Percentiles rank a stretch among this genome's conserved stretches.
Conservation (phyloP, 1,140 invertebrate species). For the Pararge aegeria region DNA sequence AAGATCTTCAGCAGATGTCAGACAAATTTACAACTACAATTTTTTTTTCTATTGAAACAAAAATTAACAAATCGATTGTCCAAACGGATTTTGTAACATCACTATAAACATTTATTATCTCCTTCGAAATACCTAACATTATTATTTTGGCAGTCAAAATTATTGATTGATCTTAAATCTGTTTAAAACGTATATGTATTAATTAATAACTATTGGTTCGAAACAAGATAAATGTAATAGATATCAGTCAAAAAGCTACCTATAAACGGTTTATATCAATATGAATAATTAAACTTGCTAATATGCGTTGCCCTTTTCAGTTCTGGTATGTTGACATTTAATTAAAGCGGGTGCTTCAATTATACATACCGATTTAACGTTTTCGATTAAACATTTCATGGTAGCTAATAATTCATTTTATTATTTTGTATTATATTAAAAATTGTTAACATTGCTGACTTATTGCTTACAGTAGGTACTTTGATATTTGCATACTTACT, state of each 20-base stretch:
- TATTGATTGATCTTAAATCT: no score
- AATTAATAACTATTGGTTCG: not conserved
- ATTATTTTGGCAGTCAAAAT: no score
- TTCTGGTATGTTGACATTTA: conserved; percentile 21
- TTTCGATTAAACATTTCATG: conserved; percentile 12
- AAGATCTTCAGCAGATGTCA: no score
- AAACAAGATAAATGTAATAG: conserved; percentile 9
- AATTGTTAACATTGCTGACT: not conserved
- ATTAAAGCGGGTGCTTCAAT: conserved; percentile 8
- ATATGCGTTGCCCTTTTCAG: conserved; percentile 14
- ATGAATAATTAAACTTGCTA: conserved; percentile 12
- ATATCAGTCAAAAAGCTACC: conserved; percentile 5
- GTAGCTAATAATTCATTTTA: not conserved
- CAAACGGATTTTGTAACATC: no score
- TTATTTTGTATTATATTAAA: not conserved
- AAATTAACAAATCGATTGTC: no score
- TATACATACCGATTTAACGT: conserved; percentile 5
- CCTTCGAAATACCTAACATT: no score
- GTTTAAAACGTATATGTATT: no score
- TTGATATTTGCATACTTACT: no score
- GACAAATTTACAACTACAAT: no score
- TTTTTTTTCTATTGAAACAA: no score
- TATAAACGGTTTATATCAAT: conserved; percentile 10
- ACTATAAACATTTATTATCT: no score
- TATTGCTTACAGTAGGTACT: no score